phyloP scores from a whole-genome alignment of 2,113 vertebrate genomes.

The Ahaetulla prasina region DNA sequence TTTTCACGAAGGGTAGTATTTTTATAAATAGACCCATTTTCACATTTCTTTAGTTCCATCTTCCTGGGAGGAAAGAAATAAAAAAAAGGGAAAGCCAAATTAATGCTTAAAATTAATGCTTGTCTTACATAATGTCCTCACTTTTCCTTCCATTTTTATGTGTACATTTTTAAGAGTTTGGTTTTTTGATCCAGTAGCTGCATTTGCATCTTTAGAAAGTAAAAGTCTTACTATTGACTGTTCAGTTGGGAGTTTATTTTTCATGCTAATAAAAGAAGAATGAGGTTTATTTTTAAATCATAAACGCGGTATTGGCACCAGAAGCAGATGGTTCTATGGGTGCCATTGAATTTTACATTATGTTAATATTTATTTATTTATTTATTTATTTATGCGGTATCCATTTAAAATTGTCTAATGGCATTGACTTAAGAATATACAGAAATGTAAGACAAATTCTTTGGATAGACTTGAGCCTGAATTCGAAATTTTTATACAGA shows the following conservation, averaged over 20 bases:
- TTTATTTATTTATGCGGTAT: neutral
- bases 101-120: neutral
- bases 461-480: neutral
- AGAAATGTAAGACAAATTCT: neutral
- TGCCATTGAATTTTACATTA: neutral
- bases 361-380: neutral
- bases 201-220: neutral
- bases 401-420: neutral
- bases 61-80: slow-evolving; percentile 65
- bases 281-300: neutral
- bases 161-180: neutral
- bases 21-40: slow-evolving; percentile 71
- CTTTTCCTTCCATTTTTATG: neutral
- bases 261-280: neutral
- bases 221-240: neutral
- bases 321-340: neutral
- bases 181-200: neutral
- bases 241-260: neutral
- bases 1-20: slow-evolving; percentile 64
- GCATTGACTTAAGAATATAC: neutral
- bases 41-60: slow-evolving; percentile 71
- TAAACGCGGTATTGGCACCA: neutral
- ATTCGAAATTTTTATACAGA: neutral
- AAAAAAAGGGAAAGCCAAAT: neutral
- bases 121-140: neutral